A percentile compares a stretch with the other conserved stretches of the same genome.
Evolutionary conservation across 2,113 vertebrate genomes (phyloP).

Genomic region (Mastomys coucha): DNA sequence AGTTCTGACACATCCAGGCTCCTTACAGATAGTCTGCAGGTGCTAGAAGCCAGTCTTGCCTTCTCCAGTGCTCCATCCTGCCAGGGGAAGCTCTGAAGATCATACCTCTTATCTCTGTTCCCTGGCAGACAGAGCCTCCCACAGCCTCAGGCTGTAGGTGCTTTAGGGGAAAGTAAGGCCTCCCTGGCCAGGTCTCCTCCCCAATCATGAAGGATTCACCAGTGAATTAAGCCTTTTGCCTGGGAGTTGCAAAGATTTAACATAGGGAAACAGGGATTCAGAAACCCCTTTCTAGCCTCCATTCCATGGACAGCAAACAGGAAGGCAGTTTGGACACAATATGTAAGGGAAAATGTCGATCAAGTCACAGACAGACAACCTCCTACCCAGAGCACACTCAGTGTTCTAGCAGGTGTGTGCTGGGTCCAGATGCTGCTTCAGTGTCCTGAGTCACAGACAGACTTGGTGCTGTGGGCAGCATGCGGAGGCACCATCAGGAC

Average conservation of each 20-base stretch:
- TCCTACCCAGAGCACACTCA: not conserved
- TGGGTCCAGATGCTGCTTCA: not conserved
- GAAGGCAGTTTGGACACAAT: not conserved
- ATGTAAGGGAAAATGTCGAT: not conserved
- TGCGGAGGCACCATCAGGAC: not conserved
- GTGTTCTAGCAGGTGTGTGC: accelerated
- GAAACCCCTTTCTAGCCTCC: not conserved
- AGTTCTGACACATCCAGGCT: accelerated
- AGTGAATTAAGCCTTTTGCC: not conserved
- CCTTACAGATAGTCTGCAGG: too few relatives aligned
- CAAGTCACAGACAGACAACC: not conserved
- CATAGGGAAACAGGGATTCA: not conserved
- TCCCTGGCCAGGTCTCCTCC: not conserved
- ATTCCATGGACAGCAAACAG: not conserved
- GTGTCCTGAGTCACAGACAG: not conserved
- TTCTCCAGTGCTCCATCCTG: accelerated
- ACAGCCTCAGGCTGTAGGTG: not conserved
- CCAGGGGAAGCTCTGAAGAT: accelerated
- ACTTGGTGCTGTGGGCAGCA: accelerated
- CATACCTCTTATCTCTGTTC: not conserved
- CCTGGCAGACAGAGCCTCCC: not conserved
- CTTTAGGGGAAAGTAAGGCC: too few relatives aligned
- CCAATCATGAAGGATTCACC: too few relatives aligned
- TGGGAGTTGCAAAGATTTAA: not conserved
- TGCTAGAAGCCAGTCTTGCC: accelerated